Percentiles rank a stretch among this genome's conserved stretches.
Conservation (phyloP, 2,797 vertebrate species). For the Emys orbicularis region DNA sequence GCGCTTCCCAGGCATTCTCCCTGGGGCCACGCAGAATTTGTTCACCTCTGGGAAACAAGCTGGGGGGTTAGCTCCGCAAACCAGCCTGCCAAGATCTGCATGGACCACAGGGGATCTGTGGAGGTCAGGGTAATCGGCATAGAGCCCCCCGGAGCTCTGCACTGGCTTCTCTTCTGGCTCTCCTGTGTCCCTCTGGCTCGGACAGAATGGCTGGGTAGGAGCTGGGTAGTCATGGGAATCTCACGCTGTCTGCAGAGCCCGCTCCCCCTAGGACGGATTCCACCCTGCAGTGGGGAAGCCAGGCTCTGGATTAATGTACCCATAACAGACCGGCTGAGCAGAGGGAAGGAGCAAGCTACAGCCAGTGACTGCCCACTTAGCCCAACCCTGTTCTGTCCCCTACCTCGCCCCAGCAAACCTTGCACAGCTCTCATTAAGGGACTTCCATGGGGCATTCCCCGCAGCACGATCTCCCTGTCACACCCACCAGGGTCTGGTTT, state of each 20-base stretch:
- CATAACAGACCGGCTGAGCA: neutral
- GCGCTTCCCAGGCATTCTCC: neutral
- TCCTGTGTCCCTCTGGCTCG: fast-evolving
- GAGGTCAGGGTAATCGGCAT: no score
- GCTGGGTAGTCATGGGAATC: neutral
- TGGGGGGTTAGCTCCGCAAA: neutral
- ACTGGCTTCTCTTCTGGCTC: neutral
- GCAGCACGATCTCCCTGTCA: neutral
- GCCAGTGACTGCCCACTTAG: neutral
- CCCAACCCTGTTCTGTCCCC: neutral
- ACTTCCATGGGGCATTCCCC: neutral
- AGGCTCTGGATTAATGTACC: neutral
- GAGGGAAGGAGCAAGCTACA: neutral
- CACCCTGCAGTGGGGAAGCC: neutral
- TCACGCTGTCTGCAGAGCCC: neutral
- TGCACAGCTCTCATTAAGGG: neutral
- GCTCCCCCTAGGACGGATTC: neutral
- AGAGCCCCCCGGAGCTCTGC: neutral
- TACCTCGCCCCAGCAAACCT: neutral
- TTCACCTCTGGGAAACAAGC: neutral
- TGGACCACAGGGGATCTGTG: neutral
- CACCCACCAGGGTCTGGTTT: neutral
- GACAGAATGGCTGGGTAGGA: neutral
- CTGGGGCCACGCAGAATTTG: neutral
- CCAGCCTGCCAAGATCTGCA: neutral